Conservation (phyloP, 2,888 invertebrate genomes). For the Zygothrica quintamaculata region DNA sequence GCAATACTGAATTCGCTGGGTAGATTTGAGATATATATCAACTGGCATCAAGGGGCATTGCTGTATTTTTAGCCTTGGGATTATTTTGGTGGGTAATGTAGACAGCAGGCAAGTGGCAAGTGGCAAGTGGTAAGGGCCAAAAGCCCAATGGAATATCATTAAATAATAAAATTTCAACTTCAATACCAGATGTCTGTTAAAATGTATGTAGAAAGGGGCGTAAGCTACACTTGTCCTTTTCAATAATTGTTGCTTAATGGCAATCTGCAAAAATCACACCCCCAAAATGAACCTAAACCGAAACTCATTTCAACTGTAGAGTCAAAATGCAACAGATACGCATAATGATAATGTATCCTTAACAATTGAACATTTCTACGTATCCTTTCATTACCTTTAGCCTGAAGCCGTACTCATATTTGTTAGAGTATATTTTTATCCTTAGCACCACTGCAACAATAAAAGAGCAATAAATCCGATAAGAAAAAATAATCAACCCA, state of each 20-base stretch:
- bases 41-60: too few species aligned
- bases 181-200: constrained; percentile 14
- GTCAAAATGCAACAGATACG: constrained; percentile 7
- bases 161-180: constrained; percentile 45
- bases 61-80: too few species aligned
- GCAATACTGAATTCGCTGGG: constrained; percentile 2
- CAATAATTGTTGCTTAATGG: constrained; percentile 53
- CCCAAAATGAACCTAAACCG: background rate
- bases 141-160: constrained; percentile 21
- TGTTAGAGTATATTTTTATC: background rate
- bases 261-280: constrained; percentile 21
- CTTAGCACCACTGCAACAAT: constrained; percentile 35
- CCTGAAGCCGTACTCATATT: background rate
- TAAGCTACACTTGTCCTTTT: constrained; percentile 53
- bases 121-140: background rate
- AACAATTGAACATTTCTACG: constrained; percentile 12
- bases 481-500: constrained; percentile 11
- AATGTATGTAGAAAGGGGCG: constrained; percentile 6
- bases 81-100: too few species aligned
- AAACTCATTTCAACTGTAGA: background rate
- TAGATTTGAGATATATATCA: constrained; percentile 2
- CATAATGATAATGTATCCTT: constrained; percentile 30
- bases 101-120: background rate
- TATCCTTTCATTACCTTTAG: background rate
- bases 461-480: constrained; percentile 44